These are phyloP conservation scores for Acropora tenuis DNA, from an alignment of 64 coral and sea anemone species.

Conservation along the genomic window DNA sequence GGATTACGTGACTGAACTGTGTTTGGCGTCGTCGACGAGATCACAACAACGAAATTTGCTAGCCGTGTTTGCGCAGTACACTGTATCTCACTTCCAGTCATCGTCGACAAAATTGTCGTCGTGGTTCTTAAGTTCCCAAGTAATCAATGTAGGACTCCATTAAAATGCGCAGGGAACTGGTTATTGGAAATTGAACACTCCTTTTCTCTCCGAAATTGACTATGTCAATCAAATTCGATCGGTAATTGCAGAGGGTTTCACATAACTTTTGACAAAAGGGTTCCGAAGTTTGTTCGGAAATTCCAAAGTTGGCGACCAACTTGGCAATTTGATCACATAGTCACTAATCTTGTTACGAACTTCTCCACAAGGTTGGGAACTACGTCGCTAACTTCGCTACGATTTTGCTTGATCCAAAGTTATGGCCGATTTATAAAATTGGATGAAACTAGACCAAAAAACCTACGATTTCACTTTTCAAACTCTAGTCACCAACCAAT, in stretches of 20 bases:
- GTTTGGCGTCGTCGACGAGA: too few species aligned
- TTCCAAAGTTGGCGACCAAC: not conserved
- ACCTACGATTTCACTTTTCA: not conserved
- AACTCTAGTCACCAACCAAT: not conserved
- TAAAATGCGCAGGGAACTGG: too few species aligned
- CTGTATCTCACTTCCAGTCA: too few species aligned
- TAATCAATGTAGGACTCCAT: too few species aligned
- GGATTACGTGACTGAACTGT: too few species aligned
- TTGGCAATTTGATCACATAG: not conserved
- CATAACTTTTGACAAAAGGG: not conserved
- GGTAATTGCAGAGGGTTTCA: not conserved
- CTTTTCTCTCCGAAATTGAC: too few species aligned
- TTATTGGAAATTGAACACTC: too few species aligned
- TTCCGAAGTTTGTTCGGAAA: not conserved
- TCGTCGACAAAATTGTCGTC: too few species aligned
- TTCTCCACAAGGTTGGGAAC: not conserved
- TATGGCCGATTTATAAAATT: not conserved
- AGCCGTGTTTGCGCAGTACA: too few species aligned
- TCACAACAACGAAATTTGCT: too few species aligned
- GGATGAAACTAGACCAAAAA: not conserved
- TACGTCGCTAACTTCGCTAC: not conserved
- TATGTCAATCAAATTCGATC: too few species aligned
- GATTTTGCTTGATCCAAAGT: not conserved
- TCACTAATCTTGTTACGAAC: not conserved
- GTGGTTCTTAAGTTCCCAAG: too few species aligned